Evolutionary conservation across 2,113 vertebrate genomes (phyloP).

Genomic region (Helogale parvula): DNA sequence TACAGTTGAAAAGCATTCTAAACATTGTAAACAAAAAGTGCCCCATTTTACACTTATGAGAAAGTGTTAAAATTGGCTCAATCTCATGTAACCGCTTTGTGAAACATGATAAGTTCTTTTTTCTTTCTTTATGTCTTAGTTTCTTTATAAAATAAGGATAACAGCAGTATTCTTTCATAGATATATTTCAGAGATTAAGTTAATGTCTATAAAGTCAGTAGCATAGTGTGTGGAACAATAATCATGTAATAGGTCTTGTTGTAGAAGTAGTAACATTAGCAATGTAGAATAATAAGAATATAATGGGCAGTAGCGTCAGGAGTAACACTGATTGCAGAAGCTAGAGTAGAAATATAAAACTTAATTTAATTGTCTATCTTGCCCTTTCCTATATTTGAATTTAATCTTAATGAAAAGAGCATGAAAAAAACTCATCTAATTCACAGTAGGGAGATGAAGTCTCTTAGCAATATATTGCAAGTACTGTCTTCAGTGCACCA

Average conservation of each 20-base stretch:
- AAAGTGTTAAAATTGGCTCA: not conserved
- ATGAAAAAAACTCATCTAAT: not conserved
- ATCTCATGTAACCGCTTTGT: not conserved
- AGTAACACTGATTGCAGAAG: not conserved
- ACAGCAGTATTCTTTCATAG: not conserved
- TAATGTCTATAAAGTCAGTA: not conserved
- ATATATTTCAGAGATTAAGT: not conserved
- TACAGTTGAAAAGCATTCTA: not conserved
- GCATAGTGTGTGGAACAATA: not conserved
- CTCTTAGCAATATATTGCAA: not conserved
- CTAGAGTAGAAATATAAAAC: not conserved
- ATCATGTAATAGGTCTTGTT: not conserved
- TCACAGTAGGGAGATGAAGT: not conserved
- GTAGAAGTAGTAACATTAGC: not conserved
- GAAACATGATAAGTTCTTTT: not conserved
- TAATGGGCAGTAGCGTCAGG: not conserved
- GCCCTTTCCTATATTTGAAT: not conserved
- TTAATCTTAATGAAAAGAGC: not conserved
- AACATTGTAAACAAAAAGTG: not conserved
- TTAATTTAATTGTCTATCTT: not conserved
- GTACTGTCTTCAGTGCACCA: not conserved
- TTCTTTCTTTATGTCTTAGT: not conserved
- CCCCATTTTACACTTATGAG: not conserved
- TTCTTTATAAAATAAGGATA: conserved; percentile 1
- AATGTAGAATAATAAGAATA: not conserved